Evolutionary conservation across 2,113 vertebrate species (phyloP).

Genomic region (Stigmatopora nigra): DNA sequence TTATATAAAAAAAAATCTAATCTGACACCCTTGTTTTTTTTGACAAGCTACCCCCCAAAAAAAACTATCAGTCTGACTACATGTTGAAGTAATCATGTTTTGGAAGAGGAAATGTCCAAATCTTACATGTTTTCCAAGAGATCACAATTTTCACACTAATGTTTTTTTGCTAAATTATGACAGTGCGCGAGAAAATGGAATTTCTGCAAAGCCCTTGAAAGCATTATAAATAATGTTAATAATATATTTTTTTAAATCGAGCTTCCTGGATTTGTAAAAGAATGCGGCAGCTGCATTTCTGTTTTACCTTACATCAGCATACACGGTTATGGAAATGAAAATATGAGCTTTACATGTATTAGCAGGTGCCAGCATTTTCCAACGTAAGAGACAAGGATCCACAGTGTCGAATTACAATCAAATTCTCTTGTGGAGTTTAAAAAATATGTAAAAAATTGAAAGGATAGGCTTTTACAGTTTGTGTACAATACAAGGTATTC

Average conservation of each 20-base stretch:
- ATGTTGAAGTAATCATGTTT: too few species aligned
- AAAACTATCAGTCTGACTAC: too few species aligned
- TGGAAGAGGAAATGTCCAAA: too few species aligned
- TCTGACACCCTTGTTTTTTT: too few species aligned
- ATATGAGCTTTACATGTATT: conserved; percentile 39
- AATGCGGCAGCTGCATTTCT: conserved; percentile 7
- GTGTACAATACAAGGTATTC: conserved; percentile 20
- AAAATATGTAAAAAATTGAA: neutral
- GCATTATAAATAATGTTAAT: neutral
- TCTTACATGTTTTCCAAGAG: too few species aligned
- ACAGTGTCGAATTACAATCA: conserved; percentile 40
- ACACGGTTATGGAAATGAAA: conserved; percentile 25
- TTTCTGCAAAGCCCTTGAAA: neutral
- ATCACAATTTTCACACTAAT: neutral
- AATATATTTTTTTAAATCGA: too few species aligned
- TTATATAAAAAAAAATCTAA: too few species aligned
- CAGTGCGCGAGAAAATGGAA: neutral
- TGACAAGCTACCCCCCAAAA: too few species aligned
- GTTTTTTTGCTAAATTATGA: neutral
- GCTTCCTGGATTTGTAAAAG: conserved; percentile 23
- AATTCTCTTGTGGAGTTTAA: conserved; percentile 29
- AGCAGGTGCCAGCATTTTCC: conserved; percentile 26
- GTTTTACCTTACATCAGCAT: conserved; percentile 6
- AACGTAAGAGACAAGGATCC: conserved; percentile 32
- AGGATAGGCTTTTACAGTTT: neutral